A percentile compares a stretch with the other conserved stretches of the same genome.
These are phyloP conservation scores for Hecatera dysodea DNA, from an alignment of 2,888 invertebrate species.

Conservation along the genomic window DNA sequence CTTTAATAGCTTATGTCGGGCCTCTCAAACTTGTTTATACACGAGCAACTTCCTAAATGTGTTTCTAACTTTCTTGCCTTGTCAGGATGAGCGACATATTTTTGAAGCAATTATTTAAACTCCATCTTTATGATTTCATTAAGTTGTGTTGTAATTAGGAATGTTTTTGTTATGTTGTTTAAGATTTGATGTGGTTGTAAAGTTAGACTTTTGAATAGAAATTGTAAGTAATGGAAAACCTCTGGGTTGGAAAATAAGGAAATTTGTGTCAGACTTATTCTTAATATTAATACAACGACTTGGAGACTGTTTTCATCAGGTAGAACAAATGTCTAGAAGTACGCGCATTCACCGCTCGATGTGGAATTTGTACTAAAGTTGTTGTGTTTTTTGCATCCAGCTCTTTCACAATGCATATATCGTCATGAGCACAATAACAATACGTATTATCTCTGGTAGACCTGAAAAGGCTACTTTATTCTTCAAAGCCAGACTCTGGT, in stretches of 20 bases:
- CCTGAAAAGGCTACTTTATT: slow-evolving; percentile 2
- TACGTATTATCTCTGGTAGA: too few relatives aligned
- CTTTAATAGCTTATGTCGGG: slow-evolving; percentile 52
- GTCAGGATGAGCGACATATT: slow-evolving; percentile 20
- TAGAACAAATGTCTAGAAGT: too few relatives aligned
- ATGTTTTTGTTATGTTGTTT: background rate
- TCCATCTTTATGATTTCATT: background rate
- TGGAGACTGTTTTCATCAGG: background rate
- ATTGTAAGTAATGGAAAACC: background rate
- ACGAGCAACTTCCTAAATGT: slow-evolving; percentile 53
- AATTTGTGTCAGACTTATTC: background rate
- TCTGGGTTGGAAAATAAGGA: background rate
- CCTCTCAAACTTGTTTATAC: slow-evolving; percentile 57
- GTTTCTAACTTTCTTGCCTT: slow-evolving; percentile 49
- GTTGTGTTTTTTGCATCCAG: too few relatives aligned
- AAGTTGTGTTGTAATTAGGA: background rate
- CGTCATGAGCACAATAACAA: too few relatives aligned
- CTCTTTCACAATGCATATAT: too few relatives aligned
- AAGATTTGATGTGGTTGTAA: background rate
- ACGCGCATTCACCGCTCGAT: too few relatives aligned
- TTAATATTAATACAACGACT: too few relatives aligned
- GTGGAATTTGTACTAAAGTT: too few relatives aligned
- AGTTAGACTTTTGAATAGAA: background rate
- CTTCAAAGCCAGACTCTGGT: background rate
- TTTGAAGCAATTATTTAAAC: slow-evolving; percentile 15